These are phyloP conservation scores for Nesospiza acunhae DNA, from an alignment of 2,113 vertebrate genomes.

Conservation along the genomic window DNA sequence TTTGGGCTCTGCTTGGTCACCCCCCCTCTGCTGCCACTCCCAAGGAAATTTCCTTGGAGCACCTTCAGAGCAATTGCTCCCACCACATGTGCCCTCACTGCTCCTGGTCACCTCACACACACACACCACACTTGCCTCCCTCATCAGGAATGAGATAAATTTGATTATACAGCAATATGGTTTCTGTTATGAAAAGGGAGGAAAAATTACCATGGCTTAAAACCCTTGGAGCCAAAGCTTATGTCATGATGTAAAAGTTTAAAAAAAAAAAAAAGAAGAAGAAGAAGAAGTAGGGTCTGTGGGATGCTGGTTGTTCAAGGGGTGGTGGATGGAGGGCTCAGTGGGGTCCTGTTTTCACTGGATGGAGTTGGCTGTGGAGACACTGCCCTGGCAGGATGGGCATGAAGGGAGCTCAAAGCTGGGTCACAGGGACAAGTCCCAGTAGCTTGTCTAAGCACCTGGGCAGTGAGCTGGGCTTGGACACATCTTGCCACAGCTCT, in stretches of 20 bases:
- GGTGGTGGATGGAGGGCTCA: background rate
- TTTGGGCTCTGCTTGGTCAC: background rate
- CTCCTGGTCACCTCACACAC: background rate
- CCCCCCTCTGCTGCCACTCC: background rate
- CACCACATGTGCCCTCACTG: background rate
- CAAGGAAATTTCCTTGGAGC: background rate
- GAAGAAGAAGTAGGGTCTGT: background rate
- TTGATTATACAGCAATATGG: constrained; percentile 35
- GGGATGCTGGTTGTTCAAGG: background rate
- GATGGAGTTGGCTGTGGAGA: background rate
- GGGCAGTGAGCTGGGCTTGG: background rate
- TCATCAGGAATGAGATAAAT: constrained; percentile 8
- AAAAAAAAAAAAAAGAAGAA: background rate
- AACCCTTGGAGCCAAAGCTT: background rate
- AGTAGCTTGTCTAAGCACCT: background rate
- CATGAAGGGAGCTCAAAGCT: background rate
- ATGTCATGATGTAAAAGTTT: constrained; percentile 22
- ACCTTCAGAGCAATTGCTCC: background rate
- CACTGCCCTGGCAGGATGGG: background rate
- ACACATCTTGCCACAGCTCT: background rate
- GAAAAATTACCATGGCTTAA: constrained; percentile 8
- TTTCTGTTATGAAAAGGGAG: constrained; percentile 3
- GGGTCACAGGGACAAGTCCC: background rate
- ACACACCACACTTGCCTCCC: background rate
- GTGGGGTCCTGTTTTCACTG: background rate